Percentiles rank a stretch among this genome's conserved stretches.
These are phyloP conservation scores for Phocides pigmalion DNA, from an alignment of 1,140 invertebrate species.

Conservation along the genomic window DNA sequence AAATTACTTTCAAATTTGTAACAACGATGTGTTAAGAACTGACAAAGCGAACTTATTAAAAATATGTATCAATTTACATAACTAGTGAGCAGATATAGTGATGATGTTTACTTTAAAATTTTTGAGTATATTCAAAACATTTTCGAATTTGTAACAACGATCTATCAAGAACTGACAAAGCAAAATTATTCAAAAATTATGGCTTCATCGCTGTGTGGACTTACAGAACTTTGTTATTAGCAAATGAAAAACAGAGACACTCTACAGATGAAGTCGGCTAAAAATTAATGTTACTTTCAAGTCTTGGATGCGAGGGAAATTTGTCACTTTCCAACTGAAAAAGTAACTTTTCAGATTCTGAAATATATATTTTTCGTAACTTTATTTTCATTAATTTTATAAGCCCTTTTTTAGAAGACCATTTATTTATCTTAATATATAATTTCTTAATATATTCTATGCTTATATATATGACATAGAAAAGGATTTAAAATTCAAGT, in stretches of 20 bases:
- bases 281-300: background rate
- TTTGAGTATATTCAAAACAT: background rate
- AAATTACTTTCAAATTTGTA: too few species aligned
- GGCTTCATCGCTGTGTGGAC: background rate
- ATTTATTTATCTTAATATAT: too few species aligned
- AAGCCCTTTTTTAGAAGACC: too few species aligned
- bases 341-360: slow-evolving; percentile 3
- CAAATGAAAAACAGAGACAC: slow-evolving; percentile 1
- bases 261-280: background rate
- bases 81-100: too few species aligned
- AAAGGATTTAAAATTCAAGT: too few species aligned
- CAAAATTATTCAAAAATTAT: background rate
- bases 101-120: background rate
- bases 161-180: background rate
- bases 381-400: too few species aligned
- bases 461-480: too few species aligned
- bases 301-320: background rate
- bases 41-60: background rate
- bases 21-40: background rate
- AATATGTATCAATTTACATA: too few species aligned
- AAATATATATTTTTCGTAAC: background rate
- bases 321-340: background rate
- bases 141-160: background rate
- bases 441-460: too few species aligned
- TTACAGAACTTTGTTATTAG: background rate